Evolutionary conservation across 1,140 invertebrate species (phyloP).

Genomic region (Melitaea cinxia): DNA sequence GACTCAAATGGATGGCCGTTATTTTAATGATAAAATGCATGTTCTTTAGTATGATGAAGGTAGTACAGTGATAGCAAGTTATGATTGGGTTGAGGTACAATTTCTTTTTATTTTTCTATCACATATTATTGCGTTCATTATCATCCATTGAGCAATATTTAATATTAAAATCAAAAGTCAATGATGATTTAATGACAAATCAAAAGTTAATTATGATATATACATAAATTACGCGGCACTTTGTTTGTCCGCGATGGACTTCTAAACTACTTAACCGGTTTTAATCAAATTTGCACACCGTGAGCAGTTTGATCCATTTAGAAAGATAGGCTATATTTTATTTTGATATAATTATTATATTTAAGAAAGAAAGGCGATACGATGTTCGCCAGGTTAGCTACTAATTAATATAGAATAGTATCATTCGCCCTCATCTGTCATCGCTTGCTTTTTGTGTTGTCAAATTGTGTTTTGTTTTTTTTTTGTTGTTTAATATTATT

Average conservation of each 20-base stretch:
- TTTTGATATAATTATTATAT: no score
- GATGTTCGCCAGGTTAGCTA: no score
- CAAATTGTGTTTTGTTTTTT: slow-evolving; percentile 29
- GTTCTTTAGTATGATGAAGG: slow-evolving; percentile 30
- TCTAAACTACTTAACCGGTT: no score
- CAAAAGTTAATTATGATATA: slow-evolving; percentile 1
- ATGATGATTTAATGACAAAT: slow-evolving; percentile 6
- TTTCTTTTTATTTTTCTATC: slow-evolving; percentile 42
- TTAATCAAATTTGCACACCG: no score
- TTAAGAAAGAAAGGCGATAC: no score
- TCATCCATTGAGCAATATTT: slow-evolving; percentile 13
- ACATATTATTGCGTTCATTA: slow-evolving; percentile 28
- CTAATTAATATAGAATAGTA: not conserved
- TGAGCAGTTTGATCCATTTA: no score
- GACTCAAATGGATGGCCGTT: slow-evolving; percentile 20
- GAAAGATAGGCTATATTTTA: no score
- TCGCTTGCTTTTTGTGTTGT: slow-evolving; percentile 67
- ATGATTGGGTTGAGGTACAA: slow-evolving; percentile 69
- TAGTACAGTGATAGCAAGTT: slow-evolving; percentile 50
- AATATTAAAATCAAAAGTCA: not conserved
- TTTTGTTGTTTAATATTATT: slow-evolving; percentile 25
- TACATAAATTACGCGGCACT: no score
- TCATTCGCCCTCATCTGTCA: slow-evolving; percentile 56
- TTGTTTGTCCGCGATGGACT: no score
- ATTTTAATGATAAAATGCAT: slow-evolving; percentile 43